Conservation (phyloP, 2,888 invertebrate genomes). For the Mystacides longicornis region DNA sequence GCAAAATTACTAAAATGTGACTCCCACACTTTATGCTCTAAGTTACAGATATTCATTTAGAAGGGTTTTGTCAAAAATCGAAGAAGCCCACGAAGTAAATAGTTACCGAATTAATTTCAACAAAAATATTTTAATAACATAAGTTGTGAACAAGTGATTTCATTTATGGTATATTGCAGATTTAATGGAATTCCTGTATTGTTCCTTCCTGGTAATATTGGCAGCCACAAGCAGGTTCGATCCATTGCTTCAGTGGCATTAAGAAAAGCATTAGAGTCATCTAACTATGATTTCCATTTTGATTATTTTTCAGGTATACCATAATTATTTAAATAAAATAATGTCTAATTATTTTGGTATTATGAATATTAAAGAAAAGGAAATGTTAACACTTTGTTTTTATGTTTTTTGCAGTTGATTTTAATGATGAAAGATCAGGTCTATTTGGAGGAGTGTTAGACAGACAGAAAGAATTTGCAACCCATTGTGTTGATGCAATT, state of each 20-base stretch:
- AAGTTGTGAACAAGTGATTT: too few relatives aligned
- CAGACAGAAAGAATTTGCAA: conserved; percentile 68
- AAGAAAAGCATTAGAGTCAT: conserved; percentile 64
- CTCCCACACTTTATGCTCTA: too few relatives aligned
- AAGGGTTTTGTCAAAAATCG: too few relatives aligned
- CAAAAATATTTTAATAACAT: background rate
- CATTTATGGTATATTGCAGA: conserved; percentile 29
- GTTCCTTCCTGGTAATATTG: conserved; percentile 92
- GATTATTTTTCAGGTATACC: conserved; percentile 72
- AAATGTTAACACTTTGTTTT: background rate
- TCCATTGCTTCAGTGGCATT: conserved; percentile 90
- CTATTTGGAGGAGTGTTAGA: conserved; percentile 76
- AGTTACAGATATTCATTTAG: too few relatives aligned
- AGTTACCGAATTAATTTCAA: too few relatives aligned
- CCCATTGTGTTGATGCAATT: conserved; percentile 63
- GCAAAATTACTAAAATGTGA: too few relatives aligned
- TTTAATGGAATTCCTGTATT: conserved; percentile 88
- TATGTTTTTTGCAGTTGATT: conserved; percentile 54
- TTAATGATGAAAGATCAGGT: conserved; percentile 84
- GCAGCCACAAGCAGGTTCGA: conserved; percentile 86
- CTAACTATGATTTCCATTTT: conserved; percentile 67
- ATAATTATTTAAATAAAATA: background rate
- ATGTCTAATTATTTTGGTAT: background rate
- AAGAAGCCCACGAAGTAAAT: too few relatives aligned
- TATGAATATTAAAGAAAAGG: background rate